Percentiles rank a stretch among this genome's conserved stretches.
Conservation (phyloP, 1,140 invertebrate genomes). For the Wiebesia pumilae region DNA sequence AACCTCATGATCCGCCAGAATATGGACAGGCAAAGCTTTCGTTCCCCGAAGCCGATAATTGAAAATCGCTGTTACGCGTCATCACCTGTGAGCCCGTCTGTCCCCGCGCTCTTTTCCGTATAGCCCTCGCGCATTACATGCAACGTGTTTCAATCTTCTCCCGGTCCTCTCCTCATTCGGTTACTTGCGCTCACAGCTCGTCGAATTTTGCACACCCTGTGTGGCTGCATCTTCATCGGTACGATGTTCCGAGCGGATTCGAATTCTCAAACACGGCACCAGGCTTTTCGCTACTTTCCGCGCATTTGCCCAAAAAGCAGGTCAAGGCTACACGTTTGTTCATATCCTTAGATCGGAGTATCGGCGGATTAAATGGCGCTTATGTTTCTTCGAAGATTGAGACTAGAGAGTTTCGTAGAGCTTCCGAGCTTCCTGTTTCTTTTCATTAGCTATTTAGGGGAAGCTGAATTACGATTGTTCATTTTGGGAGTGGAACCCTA, state of each 20-base stretch:
- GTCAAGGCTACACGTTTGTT: neutral
- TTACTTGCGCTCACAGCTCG: neutral
- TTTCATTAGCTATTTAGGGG: neutral
- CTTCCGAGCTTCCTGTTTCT: neutral
- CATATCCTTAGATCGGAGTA: neutral
- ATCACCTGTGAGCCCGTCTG: neutral
- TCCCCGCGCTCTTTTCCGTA: slow-evolving; percentile 1
- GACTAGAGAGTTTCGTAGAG: neutral
- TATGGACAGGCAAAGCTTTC: neutral
- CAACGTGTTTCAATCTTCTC: slow-evolving; percentile 34
- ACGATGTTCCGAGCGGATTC: neutral
- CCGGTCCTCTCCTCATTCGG: neutral
- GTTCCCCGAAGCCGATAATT: slow-evolving; percentile 32
- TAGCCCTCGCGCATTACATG: slow-evolving; percentile 3
- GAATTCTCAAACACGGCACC: neutral
- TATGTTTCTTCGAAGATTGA: neutral
- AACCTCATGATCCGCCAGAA: slow-evolving; percentile 12
- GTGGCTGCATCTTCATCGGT: neutral
- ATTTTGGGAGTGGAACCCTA: neutral
- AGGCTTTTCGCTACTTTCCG: neutral
- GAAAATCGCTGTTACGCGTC: slow-evolving; percentile 47
- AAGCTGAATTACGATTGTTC: neutral
- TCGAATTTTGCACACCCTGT: slow-evolving; percentile 12
- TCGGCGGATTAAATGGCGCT: neutral
- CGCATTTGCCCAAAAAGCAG: neutral